phyloP scores from a whole-genome alignment of 2,888 invertebrate species.

The Criorhina ranunculi region DNA sequence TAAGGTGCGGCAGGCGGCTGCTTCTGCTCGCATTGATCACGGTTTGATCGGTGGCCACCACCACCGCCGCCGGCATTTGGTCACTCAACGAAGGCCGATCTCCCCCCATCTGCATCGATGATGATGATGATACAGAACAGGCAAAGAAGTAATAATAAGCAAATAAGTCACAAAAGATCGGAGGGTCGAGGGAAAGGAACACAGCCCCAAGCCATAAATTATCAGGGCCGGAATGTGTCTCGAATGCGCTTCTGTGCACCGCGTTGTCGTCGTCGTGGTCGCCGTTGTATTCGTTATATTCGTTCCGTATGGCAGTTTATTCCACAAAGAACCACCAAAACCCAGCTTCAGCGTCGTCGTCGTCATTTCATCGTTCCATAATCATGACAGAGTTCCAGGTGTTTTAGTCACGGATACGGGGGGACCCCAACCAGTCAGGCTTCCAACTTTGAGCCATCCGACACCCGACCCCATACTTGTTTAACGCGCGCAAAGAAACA shows the following conservation, averaged over 20 bases:
- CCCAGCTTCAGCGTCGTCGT: conserved; percentile 50
- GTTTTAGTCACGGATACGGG: conserved; percentile 68
- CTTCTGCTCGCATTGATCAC: conserved; percentile 67
- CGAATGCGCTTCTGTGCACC: conserved; percentile 77
- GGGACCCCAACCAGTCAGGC: conserved; percentile 42
- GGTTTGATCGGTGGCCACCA: conserved; percentile 69
- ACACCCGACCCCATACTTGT: conserved; percentile 51
- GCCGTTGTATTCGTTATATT: conserved; percentile 66
- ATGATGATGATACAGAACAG: conserved; percentile 64
- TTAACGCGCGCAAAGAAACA: conserved; percentile 38
- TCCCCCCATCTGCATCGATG: conserved; percentile 6
- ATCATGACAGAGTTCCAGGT: conserved; percentile 77
- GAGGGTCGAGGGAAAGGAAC: neutral
- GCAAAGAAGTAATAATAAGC: conserved; percentile 69
- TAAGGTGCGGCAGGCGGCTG: conserved; percentile 45
- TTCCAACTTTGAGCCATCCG: conserved; percentile 60
- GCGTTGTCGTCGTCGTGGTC: conserved; percentile 68
- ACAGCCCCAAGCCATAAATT: conserved; percentile 58
- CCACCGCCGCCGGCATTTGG: conserved; percentile 63
- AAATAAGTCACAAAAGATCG: conserved; percentile 76
- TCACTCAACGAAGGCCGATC: conserved; percentile 61
- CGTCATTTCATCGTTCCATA: conserved; percentile 75
- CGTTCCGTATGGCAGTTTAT: conserved; percentile 73
- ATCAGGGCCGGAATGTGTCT: conserved; percentile 76
- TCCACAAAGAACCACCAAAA: conserved; percentile 58